Base-by-base conservation (phyloP, 1,140 invertebrate species). In the Zaprionus capensis region DNA sequence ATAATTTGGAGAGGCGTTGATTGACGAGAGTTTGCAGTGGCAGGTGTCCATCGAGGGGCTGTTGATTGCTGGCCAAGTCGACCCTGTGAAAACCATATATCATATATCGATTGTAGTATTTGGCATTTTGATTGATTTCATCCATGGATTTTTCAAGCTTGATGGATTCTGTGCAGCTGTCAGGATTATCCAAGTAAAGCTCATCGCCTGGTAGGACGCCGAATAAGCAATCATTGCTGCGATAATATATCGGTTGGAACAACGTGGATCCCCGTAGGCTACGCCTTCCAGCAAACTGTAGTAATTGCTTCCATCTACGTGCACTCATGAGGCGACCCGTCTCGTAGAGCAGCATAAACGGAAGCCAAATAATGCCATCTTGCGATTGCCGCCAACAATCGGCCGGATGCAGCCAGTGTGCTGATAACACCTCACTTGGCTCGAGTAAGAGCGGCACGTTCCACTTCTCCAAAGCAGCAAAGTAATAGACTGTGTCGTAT, bases 401-500 rank as follows among this genome's bases (percentile, higher is more conserved):
- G 0, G 9, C 12, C 0, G 90, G 85, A 49, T 68, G 63, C 20
- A 82, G 26, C 90, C 90, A 91, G 44, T 88, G 31, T 2, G 76
- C 76, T 2, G 76, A 56, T 7, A 55, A 62, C 1, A 91, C 87
- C 49, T 92, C 91, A 26, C 53, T 76, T 1, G 75, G 86, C 61
- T 92, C 91, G 2, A 78, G 44, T 9, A 92, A 49, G 20, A 92
- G 58, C 22, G 62, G 34, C 14, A 82, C 64, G 6, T 81, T 20
- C 17, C 38, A 56, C 1, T 67, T 46, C 12, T 95, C 85, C n/a
- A 97, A 81, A 72, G 94, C 94, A 71, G 95, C 94, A 3, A 97
- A 71, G 91, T 96, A 98, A 86, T 98, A 98, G 26, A 95, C 95
- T 6, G 97, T 96, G 86, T 98, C 95, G 93, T 96, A 98, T 87